Evolutionary conservation across 2,888 invertebrate genomes (phyloP), one percentile per base, ranked within the genome.

Genomic region (Monoplex corrugatus): DNA sequence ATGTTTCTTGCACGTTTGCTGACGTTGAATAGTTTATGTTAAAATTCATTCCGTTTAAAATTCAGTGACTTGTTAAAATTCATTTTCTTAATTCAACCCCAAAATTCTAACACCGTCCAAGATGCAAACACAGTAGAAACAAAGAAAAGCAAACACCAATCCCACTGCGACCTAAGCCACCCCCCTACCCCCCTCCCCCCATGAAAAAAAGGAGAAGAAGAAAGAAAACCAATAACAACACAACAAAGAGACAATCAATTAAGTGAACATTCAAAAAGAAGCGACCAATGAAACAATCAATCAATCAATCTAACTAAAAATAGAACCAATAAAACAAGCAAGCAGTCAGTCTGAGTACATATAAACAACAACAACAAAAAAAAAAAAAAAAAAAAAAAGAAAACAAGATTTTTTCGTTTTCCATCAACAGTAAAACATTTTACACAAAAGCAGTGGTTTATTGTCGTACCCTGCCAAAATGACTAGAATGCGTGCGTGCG

Each of bases 381-480:
- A 8, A 50, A 35, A 35, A 10, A 5, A 28, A 28, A 5, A 35
- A 8, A 35, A 16, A 3, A 72, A 72, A 10, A 35, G 35, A 32
- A 13, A 32, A 16, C 8, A 72, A 16, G 35, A 72, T 72, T 35
- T 72, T 72, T 38, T 75, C 38, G 8, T 32, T 72, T 72, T 75
- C 38, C 38, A n/a, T 38, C 38, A 75, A 38, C 13, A 38, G 38
- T 38, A 75, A 75, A 38, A 38, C 13, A 75, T 35, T 75, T 75
- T 38, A 75, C 75, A 75, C 32, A 45, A 45, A 82, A 44, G 45
- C 82, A 38, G n/a, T 32, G n/a, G 45, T 19, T 82, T 44, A 44
- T 82, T 82, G n/a, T 82, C 32, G 35, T 84, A 84, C 84, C 84
- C 84, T 84, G 84, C 84, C 45, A 28, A 50, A 45, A 32, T 84